These are phyloP conservation scores for Caloenas nicobarica DNA, from an alignment of 2,113 vertebrate genomes.

Conservation along the genomic window DNA sequence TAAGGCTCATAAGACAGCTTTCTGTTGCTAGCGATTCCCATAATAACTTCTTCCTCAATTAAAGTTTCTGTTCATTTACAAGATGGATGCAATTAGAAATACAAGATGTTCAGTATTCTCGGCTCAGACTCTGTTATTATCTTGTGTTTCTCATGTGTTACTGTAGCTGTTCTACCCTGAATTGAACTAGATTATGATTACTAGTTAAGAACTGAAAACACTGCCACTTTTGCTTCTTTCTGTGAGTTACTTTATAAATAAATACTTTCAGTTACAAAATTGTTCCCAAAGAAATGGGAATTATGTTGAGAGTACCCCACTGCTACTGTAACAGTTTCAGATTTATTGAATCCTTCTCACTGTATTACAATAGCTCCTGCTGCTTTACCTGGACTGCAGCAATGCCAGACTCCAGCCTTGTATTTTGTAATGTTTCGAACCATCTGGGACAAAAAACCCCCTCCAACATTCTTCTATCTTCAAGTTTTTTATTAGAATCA, in stretches of 20 bases:
- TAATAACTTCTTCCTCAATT: conserved; percentile 33
- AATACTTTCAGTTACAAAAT: conserved; percentile 70
- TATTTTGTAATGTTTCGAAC: conserved; percentile 44
- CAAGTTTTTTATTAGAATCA: background rate
- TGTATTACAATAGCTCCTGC: conserved; percentile 55
- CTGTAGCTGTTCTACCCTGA: conserved; percentile 16
- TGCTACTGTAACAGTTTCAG: conserved; percentile 41
- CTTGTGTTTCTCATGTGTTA: background rate
- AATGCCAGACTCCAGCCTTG: conserved; percentile 9
- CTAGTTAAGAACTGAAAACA: conserved; percentile 59
- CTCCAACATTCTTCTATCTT: background rate
- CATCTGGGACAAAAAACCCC: background rate
- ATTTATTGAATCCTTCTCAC: conserved; percentile 54
- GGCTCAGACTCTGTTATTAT: conserved; percentile 28
- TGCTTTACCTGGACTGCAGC: conserved; percentile 63
- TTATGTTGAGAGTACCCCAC: conserved; percentile 51
- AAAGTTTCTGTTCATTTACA: conserved; percentile 36
- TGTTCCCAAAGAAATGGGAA: conserved; percentile 62
- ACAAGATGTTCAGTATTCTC: conserved; percentile 42
- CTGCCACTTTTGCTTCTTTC: conserved; percentile 43
- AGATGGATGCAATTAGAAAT: conserved; percentile 51
- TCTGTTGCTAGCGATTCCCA: background rate
- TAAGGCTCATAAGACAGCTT: conserved; percentile 10
- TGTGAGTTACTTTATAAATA: conserved; percentile 60
- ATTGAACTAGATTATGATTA: conserved; percentile 64